Conservation (phyloP, 2,113 vertebrate genomes). For the Edolisoma coerulescens region DNA sequence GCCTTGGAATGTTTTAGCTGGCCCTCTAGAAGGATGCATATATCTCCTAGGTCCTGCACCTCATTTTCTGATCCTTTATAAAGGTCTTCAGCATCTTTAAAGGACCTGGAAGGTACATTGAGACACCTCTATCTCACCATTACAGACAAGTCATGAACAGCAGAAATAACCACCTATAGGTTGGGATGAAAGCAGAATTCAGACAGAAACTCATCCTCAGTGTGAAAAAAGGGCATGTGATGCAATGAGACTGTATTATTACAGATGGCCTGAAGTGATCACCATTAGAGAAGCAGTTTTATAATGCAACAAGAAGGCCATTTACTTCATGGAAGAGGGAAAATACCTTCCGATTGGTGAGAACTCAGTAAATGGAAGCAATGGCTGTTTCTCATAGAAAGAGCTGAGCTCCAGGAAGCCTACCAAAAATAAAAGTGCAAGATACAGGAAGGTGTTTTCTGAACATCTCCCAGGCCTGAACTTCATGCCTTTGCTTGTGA, state of each 20-base stretch:
- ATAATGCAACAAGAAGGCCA: background rate
- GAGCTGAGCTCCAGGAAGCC: background rate
- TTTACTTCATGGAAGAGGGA: background rate
- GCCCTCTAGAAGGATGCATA: background rate
- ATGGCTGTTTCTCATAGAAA: background rate
- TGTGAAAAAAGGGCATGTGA: background rate
- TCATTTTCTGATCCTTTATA: background rate
- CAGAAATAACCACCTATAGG: background rate
- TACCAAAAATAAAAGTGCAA: background rate
- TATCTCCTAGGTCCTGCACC: background rate
- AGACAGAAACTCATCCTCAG: background rate
- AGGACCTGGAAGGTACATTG: background rate
- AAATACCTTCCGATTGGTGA: background rate
- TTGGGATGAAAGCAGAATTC: background rate
- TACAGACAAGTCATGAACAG: background rate
- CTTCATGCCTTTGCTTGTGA: background rate
- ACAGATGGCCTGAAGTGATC: background rate
- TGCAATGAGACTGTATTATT: background rate
- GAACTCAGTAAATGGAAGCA: background rate
- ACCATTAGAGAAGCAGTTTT: background rate
- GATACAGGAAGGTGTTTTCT: background rate
- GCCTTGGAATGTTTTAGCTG: background rate
- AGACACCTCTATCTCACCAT: background rate
- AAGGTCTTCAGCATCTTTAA: background rate
- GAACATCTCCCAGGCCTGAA: slow-evolving; percentile 26